Conservation (phyloP, 2,113 vertebrate genomes). For the Notechis scutatus region DNA sequence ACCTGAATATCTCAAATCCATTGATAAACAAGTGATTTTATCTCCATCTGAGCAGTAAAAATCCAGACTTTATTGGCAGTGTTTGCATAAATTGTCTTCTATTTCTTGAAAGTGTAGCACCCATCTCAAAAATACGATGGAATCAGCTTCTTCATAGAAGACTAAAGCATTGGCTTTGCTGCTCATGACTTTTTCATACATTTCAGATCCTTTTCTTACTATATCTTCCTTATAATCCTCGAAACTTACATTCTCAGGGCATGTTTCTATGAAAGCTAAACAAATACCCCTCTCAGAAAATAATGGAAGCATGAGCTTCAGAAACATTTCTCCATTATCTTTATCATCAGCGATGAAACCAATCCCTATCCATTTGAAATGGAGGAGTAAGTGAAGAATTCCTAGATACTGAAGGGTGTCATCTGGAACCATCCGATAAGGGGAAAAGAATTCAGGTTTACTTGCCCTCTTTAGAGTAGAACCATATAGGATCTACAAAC, state of each 20-base stretch:
- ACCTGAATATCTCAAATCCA: neutral
- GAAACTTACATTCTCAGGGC: neutral
- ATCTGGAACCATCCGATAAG: neutral
- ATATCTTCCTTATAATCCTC: neutral
- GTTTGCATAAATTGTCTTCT: neutral
- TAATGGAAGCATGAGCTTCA: neutral
- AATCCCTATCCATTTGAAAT: conserved; percentile 4
- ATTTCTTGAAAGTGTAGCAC: neutral
- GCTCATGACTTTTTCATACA: neutral
- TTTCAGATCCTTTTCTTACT: neutral
- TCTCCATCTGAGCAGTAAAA: neutral
- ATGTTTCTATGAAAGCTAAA: neutral
- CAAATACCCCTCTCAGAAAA: neutral
- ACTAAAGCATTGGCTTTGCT: neutral
- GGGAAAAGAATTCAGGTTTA: neutral
- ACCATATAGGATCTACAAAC: neutral
- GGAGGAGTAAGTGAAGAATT: neutral
- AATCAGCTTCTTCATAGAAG: neutral
- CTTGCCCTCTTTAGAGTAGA: neutral
- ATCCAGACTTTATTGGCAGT: conserved; percentile 2
- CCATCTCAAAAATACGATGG: neutral
- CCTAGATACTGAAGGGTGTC: neutral
- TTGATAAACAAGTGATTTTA: neutral
- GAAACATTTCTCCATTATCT: conserved; percentile 1
- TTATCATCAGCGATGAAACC: neutral